A percentile compares a stretch with the other conserved stretches of the same genome.
Conservation (phyloP, 2,797 vertebrate genomes). For the Delichon dasypus region DNA sequence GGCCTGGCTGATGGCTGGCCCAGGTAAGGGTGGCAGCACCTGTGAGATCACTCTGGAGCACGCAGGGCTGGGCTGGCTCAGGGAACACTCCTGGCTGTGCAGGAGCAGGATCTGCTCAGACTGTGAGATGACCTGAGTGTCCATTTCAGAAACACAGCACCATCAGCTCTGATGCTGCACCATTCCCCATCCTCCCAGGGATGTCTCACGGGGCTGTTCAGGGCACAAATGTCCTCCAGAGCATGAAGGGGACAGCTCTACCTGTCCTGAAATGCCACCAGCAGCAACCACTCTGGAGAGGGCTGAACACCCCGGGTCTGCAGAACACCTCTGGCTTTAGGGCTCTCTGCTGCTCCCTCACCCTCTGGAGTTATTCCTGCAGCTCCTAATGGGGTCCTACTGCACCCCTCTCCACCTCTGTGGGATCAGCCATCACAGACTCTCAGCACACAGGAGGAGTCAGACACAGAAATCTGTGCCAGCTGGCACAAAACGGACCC, state of each 20-base stretch:
- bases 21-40: not conserved
- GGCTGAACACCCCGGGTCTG: not conserved
- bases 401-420: not conserved
- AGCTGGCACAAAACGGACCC: not conserved
- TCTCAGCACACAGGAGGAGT: not conserved
- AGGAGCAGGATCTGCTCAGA: not conserved
- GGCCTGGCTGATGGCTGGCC: not conserved
- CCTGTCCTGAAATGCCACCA: not conserved
- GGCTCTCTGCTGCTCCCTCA: not conserved
- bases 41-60: not conserved
- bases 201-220: not conserved
- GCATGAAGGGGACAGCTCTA: not conserved
- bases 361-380: not conserved
- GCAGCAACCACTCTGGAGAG: not conserved
- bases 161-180: not conserved
- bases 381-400: not conserved
- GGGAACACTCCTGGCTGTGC: accelerated
- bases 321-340: not conserved
- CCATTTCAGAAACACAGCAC: not conserved
- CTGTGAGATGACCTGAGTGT: not conserved
- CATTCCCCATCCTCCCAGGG: not conserved
- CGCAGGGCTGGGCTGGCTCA: not conserved
- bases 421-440: not conserved
- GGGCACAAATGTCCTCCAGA: not conserved
- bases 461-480: not conserved